Evolutionary conservation across 2,113 vertebrate species (phyloP), one percentile per base, ranked within the genome.

Genomic region (Argyrosomus japonicus): DNA sequence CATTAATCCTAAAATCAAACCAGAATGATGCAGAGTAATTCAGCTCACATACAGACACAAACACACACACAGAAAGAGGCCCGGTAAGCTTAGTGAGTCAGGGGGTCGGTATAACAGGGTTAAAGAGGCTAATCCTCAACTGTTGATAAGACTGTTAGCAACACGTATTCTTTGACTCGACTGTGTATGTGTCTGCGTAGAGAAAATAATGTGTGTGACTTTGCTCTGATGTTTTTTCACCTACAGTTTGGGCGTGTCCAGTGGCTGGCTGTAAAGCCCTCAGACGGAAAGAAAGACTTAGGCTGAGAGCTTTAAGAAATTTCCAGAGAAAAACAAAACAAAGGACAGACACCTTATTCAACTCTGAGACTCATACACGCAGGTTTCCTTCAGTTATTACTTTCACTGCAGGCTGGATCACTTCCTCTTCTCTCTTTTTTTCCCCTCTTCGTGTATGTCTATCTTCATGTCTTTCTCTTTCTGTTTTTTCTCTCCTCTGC

Each of bases 111-210:
- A 82, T 79, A 84, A 85, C 76, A 57, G 83, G 67, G 81, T 86
- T 85, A 85, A 87, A 88, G 45, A 81, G 81, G 83, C 79, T 90
- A 85, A 92, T 82, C 77, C 63, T 72, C 47, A 70, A 58, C 71
- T 84, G 71, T 85, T 85, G 74, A 82, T 90, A 85, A 90, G 71
- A 88, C 71, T 23, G 50, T 86, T 87, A 79, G 60, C 48, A 29
- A 73, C 75, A 68, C 65, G 68, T 86, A 77, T 81, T 80, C 61
- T 72, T 27, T 48, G 62, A 81, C 70, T 77, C 0, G 1, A 43
- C 32, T 87, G 72, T 75, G 71, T 50, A 14, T 61, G 25, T 27
- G 17, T 68, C 50, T 23, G 23, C 21, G 69, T 23, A 57, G 53
- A 50, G 21, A 15, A 70, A 64, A 48, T 29, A 21, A 29, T 19